A percentile compares a stretch with the other conserved stretches of the same genome.
Evolutionary conservation across 2,797 vertebrate genomes (phyloP).

Genomic region (Tachyglossus aculeatus): DNA sequence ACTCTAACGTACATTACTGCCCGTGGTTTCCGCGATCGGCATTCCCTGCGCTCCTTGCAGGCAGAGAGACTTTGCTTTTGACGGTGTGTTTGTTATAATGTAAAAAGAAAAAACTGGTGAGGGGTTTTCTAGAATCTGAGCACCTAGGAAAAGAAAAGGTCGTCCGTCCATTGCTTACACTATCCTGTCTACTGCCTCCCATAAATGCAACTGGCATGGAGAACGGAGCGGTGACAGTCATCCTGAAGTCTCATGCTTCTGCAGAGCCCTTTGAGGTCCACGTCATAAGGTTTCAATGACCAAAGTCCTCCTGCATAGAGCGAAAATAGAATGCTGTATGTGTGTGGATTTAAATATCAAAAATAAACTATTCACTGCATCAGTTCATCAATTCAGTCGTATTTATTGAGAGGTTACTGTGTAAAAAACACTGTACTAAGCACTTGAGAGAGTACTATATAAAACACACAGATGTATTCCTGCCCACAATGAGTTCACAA

Average conservation of each 20-base stretch:
- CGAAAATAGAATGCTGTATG: conserved; percentile 30
- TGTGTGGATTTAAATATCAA: too few species aligned
- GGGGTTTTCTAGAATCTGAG: not conserved
- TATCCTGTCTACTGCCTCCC: not conserved
- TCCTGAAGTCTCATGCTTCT: conserved; percentile 11
- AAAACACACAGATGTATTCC: too few species aligned
- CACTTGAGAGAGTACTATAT: too few species aligned
- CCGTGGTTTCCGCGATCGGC: not conserved
- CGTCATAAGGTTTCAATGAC: conserved; percentile 24
- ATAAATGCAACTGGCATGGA: not conserved
- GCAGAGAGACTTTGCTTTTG: not conserved
- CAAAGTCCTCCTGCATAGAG: conserved; percentile 11
- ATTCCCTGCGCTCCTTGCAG: not conserved
- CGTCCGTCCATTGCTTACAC: not conserved
- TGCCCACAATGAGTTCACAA: too few species aligned
- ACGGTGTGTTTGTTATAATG: not conserved
- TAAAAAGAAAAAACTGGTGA: not conserved
- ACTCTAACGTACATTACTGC: not conserved
- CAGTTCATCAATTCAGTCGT: too few species aligned
- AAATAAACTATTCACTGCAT: too few species aligned
- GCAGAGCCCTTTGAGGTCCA: not conserved
- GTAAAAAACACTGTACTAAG: too few species aligned
- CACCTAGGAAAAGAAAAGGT: not conserved
- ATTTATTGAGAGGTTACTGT: too few species aligned
- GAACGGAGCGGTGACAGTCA: conserved; percentile 4